phyloP scores from a whole-genome alignment of 1,140 invertebrate species.

The Drosophila murphyi region DNA sequence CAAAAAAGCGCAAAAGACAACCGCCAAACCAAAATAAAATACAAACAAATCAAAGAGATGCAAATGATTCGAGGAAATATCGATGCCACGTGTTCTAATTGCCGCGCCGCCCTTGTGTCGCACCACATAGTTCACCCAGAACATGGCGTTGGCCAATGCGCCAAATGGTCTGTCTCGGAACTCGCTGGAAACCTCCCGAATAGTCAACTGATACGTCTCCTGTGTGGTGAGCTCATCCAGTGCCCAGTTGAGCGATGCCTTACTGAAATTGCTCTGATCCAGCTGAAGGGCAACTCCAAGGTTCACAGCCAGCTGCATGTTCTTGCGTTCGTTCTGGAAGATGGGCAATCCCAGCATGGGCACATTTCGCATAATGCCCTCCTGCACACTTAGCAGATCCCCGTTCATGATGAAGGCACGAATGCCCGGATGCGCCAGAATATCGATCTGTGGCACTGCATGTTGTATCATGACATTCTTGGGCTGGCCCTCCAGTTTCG shows the following conservation, averaged over 20 bases:
- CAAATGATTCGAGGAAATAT: constrained; percentile 63
- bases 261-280: constrained; percentile 63
- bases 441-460: constrained; percentile 87
- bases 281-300: constrained; percentile 65
- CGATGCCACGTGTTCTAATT: constrained; percentile 62
- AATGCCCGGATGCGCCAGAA: constrained; percentile 85
- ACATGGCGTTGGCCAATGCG: constrained; percentile 86
- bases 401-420: constrained; percentile 86
- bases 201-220: constrained; percentile 73
- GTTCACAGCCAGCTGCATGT: constrained; percentile 78
- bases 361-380: constrained; percentile 85
- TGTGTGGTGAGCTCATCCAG: constrained; percentile 57
- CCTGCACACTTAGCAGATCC: constrained; percentile 85
- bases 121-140: constrained; percentile 87
- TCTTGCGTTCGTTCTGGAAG: constrained; percentile 83
- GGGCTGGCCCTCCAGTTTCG: constrained; percentile 73
- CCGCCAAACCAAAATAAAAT: constrained; percentile 53
- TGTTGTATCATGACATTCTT: constrained; percentile 85
- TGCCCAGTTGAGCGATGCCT: constrained; percentile 66
- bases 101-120: constrained; percentile 85
- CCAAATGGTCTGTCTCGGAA: constrained; percentile 86
- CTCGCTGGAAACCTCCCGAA: constrained; percentile 84
- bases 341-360: constrained; percentile 86
- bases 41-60: constrained; percentile 72
- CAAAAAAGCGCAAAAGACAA: constrained; percentile 29